A percentile compares a stretch with the other conserved stretches of the same genome.
These are phyloP conservation scores for Sinelater perroti DNA, from an alignment of 2,888 invertebrate genomes.

Conservation along the genomic window DNA sequence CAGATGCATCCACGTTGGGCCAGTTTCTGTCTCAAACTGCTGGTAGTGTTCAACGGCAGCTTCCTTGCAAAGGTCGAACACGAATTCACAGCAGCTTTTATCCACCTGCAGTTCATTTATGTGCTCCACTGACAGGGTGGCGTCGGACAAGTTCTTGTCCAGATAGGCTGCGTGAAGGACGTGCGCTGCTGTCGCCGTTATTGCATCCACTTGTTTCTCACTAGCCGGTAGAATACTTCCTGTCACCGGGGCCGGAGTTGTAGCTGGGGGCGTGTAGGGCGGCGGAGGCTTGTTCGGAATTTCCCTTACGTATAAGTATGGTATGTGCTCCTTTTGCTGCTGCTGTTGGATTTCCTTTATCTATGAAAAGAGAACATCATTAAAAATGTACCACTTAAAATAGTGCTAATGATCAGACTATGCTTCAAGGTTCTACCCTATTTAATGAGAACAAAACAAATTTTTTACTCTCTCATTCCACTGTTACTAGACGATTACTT, in stretches of 20 bases:
- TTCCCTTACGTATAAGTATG: slow-evolving; percentile 69
- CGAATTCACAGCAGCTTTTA: slow-evolving; percentile 66
- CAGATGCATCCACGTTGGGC: slow-evolving; percentile 52
- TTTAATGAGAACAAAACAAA: too few species aligned
- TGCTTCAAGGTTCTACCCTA: too few species aligned
- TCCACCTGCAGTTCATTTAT: slow-evolving; percentile 47
- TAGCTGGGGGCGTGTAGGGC: slow-evolving; percentile 73
- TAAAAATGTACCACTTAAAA: too few species aligned
- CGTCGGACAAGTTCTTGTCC: slow-evolving; percentile 50
- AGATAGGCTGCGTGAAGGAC: slow-evolving; percentile 61
- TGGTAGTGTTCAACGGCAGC: slow-evolving; percentile 64
- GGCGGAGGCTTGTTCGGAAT: slow-evolving; percentile 81
- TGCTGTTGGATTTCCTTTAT: slow-evolving; percentile 69
- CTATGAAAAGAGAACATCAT: slow-evolving; percentile 43
- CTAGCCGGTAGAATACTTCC: slow-evolving; percentile 47
- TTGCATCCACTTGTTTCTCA: slow-evolving; percentile 61
- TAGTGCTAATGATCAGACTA: too few species aligned
- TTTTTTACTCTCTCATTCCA: too few species aligned
- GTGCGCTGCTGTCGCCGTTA: slow-evolving; percentile 61
- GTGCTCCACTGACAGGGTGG: slow-evolving; percentile 52
- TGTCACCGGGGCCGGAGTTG: slow-evolving; percentile 51
- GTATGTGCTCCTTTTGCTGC: slow-evolving; percentile 64
- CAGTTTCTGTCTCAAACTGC: slow-evolving; percentile 57
- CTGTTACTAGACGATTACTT: too few species aligned
- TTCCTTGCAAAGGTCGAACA: slow-evolving; percentile 72